Conservation (phyloP, 2,113 vertebrate species). For the Gavialis gangeticus region DNA sequence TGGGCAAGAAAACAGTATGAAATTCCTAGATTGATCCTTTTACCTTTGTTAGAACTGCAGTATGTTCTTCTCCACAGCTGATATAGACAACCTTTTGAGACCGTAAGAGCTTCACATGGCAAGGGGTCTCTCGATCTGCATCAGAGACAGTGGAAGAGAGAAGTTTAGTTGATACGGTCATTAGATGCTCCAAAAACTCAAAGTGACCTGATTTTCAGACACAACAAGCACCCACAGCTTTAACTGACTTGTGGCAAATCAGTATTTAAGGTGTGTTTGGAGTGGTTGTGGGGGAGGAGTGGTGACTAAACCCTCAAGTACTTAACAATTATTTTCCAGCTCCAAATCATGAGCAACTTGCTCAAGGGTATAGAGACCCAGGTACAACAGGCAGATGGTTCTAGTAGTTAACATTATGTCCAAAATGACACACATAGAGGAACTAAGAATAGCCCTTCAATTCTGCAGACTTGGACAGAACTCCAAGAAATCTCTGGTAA, state of each 20-base stretch:
- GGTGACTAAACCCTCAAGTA: rapidly evolving
- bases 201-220: not conserved
- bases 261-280: not conserved
- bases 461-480: not conserved
- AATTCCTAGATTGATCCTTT: not conserved
- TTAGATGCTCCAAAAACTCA: not conserved
- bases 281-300: not conserved
- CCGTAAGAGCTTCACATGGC: conserved; percentile 94
- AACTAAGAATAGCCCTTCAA: not conserved
- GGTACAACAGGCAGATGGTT: not conserved
- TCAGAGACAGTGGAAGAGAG: not conserved
- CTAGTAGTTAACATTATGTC: not conserved
- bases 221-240: rapidly evolving
- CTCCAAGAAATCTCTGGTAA: not conserved
- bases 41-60: conserved; percentile 96
- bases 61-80: conserved; percentile 94
- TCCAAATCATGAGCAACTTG: not conserved
- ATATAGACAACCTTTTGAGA: conserved; percentile 97
- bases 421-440: too few relatives aligned
- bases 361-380: not conserved
- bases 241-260: not conserved
- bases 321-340: not conserved
- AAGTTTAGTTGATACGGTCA: not conserved
- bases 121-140: conserved; percentile 93
- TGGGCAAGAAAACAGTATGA: not conserved